Percentiles rank a stretch among this genome's conserved stretches.
These are phyloP conservation scores for Burhinus oedicnemus DNA, from an alignment of 2,113 vertebrate genomes.

Conservation along the genomic window DNA sequence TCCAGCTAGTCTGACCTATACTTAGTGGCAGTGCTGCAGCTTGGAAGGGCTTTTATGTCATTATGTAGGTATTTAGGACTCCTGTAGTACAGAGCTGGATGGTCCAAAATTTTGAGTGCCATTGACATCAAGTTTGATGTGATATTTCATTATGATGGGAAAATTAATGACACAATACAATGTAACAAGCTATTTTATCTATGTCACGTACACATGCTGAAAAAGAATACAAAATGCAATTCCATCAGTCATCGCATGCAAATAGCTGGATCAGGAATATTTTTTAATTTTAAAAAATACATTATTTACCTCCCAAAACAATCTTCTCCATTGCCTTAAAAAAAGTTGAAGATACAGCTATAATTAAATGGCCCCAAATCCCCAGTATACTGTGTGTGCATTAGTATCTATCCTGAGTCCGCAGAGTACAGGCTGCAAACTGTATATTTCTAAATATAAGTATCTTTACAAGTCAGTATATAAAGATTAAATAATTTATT, in stretches of 20 bases:
- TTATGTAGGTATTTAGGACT: not conserved
- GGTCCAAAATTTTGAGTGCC: not conserved
- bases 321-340: not conserved
- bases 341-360: not conserved
- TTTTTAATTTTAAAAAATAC: not conserved
- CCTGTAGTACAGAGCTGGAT: not conserved
- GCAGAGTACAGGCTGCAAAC: not conserved
- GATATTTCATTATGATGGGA: not conserved
- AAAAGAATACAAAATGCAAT: not conserved
- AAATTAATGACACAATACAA: not conserved
- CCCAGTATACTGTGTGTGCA: not conserved
- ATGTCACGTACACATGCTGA: not conserved
- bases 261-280: not conserved
- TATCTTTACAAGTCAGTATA: not conserved
- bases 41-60: not conserved
- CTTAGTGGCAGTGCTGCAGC: not conserved
- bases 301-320: not conserved
- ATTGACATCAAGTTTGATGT: not conserved
- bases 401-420: not conserved
- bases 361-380: not conserved
- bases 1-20: not conserved
- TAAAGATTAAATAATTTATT: not conserved
- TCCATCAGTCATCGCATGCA: not conserved
- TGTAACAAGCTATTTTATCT: not conserved
- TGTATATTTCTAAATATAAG: not conserved